phyloP scores from a whole-genome alignment of 2,888 invertebrate species.

The Pyralis farinalis region DNA sequence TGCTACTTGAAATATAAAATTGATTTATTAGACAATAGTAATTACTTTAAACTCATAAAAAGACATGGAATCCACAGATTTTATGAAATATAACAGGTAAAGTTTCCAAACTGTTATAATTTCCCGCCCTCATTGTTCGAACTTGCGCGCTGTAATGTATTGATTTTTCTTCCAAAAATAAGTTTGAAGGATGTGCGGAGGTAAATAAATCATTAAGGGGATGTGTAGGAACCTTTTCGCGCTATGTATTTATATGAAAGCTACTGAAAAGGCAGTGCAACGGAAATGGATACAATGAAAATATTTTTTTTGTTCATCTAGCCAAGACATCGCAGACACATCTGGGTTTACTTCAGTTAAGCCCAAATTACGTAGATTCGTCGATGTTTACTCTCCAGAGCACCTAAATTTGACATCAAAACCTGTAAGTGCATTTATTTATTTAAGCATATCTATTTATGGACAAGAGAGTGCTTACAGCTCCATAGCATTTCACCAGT shows the following conservation, averaged over 20 bases:
- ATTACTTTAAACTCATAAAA: not conserved
- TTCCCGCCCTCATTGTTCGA: slow-evolving; percentile 41
- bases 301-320: slow-evolving; percentile 14
- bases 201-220: slow-evolving; percentile 76
- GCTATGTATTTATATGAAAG: slow-evolving; percentile 29
- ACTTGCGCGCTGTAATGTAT: slow-evolving; percentile 75
- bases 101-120: slow-evolving; percentile 15
- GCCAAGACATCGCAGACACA: slow-evolving; percentile 38
- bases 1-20: no score
- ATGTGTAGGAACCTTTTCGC: slow-evolving; percentile 45
- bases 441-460: slow-evolving; percentile 6
- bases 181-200: slow-evolving; percentile 66
- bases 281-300: slow-evolving; percentile 15
- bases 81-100: slow-evolving; percentile 47
- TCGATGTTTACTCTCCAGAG: slow-evolving; percentile 72
- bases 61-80: slow-evolving; percentile 41
- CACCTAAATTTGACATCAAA: slow-evolving; percentile 71
- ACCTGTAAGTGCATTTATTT: slow-evolving; percentile 70
- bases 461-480: no score
- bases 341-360: slow-evolving; percentile 54
- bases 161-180: slow-evolving; percentile 77
- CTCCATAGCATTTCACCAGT: no score
- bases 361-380: slow-evolving; percentile 62
- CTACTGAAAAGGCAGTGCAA: slow-evolving; percentile 14
- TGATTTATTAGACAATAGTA: no score